Base-by-base conservation (phyloP, 2,113 vertebrate species). In the Notiomystis cincta region DNA sequence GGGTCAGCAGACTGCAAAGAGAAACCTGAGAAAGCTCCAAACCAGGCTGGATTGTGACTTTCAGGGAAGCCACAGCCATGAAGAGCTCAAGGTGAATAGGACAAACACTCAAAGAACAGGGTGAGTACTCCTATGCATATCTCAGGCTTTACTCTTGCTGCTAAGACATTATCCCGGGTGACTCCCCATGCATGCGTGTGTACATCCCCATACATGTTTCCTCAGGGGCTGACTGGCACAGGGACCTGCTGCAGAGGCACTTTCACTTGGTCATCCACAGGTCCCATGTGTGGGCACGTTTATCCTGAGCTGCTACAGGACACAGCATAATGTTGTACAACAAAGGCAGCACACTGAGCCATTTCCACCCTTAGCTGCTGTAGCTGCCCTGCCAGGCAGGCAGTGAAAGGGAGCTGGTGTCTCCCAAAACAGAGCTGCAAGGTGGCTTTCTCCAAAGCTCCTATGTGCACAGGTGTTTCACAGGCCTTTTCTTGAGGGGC, bases 11-110 rank as follows among this genome's bases (percentile, higher is more conserved):
- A 27, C 31, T 57, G 58, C 54, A 7, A 58, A 33, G n/a, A 84
- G 73, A 87, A 96, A 96, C 47, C 60, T 28, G 56, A 87, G 77
- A 91, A 89, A 76, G n/a, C 37, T 53, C 73, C 77, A 70, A 25
- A 82, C 33, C 33, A 44, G 31, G 56, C 4, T 1, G 2, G 44
- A 67, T 60, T 51, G n/a, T 2, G 1, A 51, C 23, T 73, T 83
- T 67, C 9, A 31, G 54, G 44, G 51, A 87, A 87, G 12, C 35
- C 48, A 51, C 27, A 73, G 77, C 64, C 42, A 54, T 0, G 2
- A 50, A 61, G 64, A 50, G 24, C n/a, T 70, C 56, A 58, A 47
- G 18, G 21, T 53, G 65, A 89, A 21, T 0, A 51, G 27, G 47
- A 89, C 40, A 64, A 19, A 20, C 27, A 82, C 22, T 42, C 0